Conservation (phyloP, 2,113 vertebrate genomes). For the Microcebus murinus region DNA sequence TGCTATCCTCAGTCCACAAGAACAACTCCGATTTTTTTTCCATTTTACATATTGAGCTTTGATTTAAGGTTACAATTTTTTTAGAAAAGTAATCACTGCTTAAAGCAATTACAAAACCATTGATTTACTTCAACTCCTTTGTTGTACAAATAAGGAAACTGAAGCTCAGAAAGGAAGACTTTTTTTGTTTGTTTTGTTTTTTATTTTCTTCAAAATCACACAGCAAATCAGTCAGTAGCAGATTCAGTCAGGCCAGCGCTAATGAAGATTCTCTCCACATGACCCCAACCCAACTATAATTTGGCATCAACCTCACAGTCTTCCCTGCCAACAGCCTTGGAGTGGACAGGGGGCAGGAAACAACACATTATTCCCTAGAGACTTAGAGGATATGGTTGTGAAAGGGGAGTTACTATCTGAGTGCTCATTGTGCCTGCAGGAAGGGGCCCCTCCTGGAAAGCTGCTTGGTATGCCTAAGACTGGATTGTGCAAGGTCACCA, state of each 20-base stretch:
- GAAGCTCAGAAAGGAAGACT: not conserved
- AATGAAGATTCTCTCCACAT: not conserved
- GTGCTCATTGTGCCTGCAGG: not conserved
- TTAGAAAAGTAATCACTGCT: not conserved
- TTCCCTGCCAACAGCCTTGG: not conserved
- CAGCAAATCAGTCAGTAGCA: not conserved
- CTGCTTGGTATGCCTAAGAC: not conserved
- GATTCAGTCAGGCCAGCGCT: not conserved
- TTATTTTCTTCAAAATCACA: constrained; percentile 3
- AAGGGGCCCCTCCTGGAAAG: not conserved
- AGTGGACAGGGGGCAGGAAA: not conserved
- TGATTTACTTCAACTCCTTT: not conserved
- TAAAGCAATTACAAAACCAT: constrained; percentile 7
- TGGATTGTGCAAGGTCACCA: not conserved
- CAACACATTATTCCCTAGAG: not conserved
- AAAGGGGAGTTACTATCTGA: not conserved
- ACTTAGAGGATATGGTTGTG: not conserved
- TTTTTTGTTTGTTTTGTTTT: too few relatives aligned
- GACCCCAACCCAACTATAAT: not conserved
- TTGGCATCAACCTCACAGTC: not conserved
- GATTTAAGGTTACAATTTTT: not conserved
- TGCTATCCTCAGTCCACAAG: not conserved
- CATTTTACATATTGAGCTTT: not conserved
- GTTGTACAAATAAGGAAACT: not conserved
- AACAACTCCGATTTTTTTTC: not conserved